Evolutionary conservation across 2,797 vertebrate genomes (phyloP), one percentile per base, ranked within the genome.

Genomic region (Fringilla coelebs): DNA sequence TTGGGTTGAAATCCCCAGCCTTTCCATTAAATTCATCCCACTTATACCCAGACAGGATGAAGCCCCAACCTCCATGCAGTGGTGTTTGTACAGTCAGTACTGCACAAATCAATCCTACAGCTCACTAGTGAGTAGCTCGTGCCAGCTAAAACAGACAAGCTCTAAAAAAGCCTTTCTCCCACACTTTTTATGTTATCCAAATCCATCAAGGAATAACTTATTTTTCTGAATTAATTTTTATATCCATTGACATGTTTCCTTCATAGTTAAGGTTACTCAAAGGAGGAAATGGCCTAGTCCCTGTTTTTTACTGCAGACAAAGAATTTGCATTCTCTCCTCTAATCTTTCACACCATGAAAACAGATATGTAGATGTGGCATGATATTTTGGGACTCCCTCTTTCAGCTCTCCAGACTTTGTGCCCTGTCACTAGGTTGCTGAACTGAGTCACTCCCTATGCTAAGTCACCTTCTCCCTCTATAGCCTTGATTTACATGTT

Each of bases 171-270:
- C 52, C 18, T 63, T 76, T 92, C 60, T 95, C 81, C 36, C 51
- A 87, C 11, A 3, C n/a, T 90, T 72, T 90, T 88, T 66, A 84
- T 72, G 13, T 52, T 90, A 55, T 62, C 71, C 48, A 70, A 87
- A 76, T 72, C 32, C 65, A 84, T 82, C 72, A 70, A 89, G 65
- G 49, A 84, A 79, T 66, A 46, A 74, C 70, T 78, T 75, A 3
- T 83, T 88, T 86, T 77, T 85, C 61, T 94, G 68, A 93, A 88
- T 77, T 8, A 61, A 61, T 91, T 85, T 85, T 77, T 57, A 20
- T 63, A 70, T 75, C 70, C 25, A 40, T 21, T 75, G 49, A 75
- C 58, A 31, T 34, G 51, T 65, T 90, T 78, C 62, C 31, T 78
- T 88, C 68, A 80, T 49, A 75, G 52, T 84, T 61, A 86, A 68